Percentiles rank a stretch among this genome's conserved stretches.
These are phyloP conservation scores for Hippopotamyrus pictus DNA, from an alignment of 2,797 vertebrate species.

Conservation along the genomic window DNA sequence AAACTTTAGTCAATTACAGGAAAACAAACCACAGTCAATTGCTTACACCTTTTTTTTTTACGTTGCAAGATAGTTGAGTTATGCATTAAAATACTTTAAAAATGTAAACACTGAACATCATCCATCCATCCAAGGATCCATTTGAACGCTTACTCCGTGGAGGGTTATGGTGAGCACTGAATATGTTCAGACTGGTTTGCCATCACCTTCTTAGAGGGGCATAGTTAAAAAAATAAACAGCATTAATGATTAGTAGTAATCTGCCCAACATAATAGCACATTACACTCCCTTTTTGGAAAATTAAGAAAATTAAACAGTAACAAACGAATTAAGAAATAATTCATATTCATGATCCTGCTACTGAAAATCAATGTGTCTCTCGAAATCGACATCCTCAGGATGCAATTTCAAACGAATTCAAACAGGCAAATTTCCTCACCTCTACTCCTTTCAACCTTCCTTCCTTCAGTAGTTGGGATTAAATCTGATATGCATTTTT, in stretches of 20 bases:
- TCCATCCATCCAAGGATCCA: not conserved
- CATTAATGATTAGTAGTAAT: not conserved
- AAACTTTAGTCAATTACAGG: not conserved
- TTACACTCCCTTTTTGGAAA: not conserved
- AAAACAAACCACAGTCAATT: conserved; percentile 3
- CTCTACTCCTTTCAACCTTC: not conserved
- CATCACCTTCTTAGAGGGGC: not conserved
- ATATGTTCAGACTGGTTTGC: not conserved
- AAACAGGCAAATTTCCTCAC: not conserved
- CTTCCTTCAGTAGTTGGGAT: not conserved
- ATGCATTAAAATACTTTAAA: conserved; percentile 7
- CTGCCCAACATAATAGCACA: not conserved
- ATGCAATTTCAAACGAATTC: not conserved
- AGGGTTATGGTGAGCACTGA: not conserved
- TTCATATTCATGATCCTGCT: not conserved
- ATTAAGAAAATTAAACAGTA: not conserved
- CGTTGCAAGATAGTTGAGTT: not conserved
- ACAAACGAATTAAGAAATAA: conserved; percentile 1
- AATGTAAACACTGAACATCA: not conserved
- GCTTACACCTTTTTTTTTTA: not conserved
- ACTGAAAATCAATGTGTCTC: not conserved
- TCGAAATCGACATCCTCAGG: not conserved
- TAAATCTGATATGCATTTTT: not conserved
- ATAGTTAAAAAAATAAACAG: not conserved
- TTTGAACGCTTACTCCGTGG: not conserved